These are phyloP conservation scores for Doryteuthis pealeii DNA, from an alignment of 1,140 invertebrate species.

Conservation along the genomic window DNA sequence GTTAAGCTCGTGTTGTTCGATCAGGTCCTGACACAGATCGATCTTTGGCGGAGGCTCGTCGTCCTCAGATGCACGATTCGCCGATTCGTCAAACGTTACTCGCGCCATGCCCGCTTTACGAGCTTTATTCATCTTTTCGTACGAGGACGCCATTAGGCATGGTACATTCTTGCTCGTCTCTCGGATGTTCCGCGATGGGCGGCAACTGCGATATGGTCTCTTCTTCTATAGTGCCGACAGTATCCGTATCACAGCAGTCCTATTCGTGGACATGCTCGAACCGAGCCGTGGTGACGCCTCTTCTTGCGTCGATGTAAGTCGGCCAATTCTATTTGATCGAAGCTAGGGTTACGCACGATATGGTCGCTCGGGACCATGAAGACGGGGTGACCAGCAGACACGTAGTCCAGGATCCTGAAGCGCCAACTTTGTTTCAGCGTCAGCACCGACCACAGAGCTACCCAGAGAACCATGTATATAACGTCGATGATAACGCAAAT, in stretches of 20 bases:
- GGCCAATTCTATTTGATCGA: conserved; percentile 27
- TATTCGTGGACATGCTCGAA: conserved; percentile 26
- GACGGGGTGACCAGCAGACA: conserved; percentile 37
- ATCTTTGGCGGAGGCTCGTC: conserved; percentile 10
- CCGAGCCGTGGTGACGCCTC: conserved; percentile 9
- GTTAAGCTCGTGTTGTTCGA: conserved; percentile 10
- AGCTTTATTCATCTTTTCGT: conserved; percentile 24
- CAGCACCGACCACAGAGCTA: conserved; percentile 45
- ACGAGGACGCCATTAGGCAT: conserved; percentile 9
- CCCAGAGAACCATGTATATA: conserved; percentile 45
- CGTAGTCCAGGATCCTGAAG: conserved; percentile 47
- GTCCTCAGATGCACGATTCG: conserved; percentile 27
- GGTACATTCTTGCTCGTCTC: conserved; percentile 22
- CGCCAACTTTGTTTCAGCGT: conserved; percentile 51
- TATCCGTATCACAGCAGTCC: conserved; percentile 29
- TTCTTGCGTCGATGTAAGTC: conserved; percentile 4
- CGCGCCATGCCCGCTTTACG: conserved; percentile 30
- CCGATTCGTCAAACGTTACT: conserved; percentile 43
- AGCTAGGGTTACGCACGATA: conserved; percentile 33
- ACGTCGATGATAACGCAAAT: conserved; percentile 43
- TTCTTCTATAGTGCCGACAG: conserved; percentile 28
- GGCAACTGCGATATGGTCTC: conserved; percentile 26
- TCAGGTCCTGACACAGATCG: conserved; percentile 4
- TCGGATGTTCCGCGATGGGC: conserved; percentile 22
- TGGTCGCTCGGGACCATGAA: conserved; percentile 36